These are phyloP conservation scores for Drosophila subsilvestris DNA, from an alignment of 2,888 invertebrate genomes.

Conservation along the genomic window DNA sequence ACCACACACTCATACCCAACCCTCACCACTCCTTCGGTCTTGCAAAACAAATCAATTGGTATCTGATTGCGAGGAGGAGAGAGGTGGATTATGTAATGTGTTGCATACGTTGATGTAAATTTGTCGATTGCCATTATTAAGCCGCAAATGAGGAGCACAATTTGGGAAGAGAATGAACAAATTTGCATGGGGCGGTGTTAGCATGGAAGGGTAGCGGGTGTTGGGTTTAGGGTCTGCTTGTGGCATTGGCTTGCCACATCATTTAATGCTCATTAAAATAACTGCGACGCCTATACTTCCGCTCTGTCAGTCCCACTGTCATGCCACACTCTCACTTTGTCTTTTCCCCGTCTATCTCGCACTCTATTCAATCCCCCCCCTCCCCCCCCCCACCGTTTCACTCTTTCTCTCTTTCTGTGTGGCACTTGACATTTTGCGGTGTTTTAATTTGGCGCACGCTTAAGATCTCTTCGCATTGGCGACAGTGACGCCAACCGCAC, in stretches of 20 bases:
- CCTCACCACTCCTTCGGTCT: conserved; percentile 14
- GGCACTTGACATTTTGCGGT: conserved; percentile 74
- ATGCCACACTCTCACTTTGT: background rate
- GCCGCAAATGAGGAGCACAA: conserved; percentile 63
- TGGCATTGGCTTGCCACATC: conserved; percentile 64
- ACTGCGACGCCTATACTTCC: conserved; percentile 61
- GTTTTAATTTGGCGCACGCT: conserved; percentile 74
- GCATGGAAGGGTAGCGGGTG: background rate
- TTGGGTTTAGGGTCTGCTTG: background rate
- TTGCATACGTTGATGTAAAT: conserved; percentile 69
- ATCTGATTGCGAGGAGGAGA: conserved; percentile 23
- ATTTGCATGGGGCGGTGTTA: background rate
- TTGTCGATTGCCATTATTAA: conserved; percentile 74
- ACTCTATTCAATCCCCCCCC: background rate
- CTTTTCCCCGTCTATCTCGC: background rate
- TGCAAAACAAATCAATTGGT: conserved; percentile 43
- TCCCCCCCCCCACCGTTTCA: too few relatives aligned
- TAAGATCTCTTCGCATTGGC: conserved; percentile 61
- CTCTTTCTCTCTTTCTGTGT: conserved; percentile 45
- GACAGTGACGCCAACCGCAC: conserved; percentile 25
- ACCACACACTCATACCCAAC: background rate
- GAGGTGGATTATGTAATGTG: conserved; percentile 50
- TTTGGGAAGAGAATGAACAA: background rate
- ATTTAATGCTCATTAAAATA: conserved; percentile 77
- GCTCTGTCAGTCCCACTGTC: conserved; percentile 45